Conservation (phyloP, 2,888 invertebrate species). For the Plemyria rubiginata region DNA sequence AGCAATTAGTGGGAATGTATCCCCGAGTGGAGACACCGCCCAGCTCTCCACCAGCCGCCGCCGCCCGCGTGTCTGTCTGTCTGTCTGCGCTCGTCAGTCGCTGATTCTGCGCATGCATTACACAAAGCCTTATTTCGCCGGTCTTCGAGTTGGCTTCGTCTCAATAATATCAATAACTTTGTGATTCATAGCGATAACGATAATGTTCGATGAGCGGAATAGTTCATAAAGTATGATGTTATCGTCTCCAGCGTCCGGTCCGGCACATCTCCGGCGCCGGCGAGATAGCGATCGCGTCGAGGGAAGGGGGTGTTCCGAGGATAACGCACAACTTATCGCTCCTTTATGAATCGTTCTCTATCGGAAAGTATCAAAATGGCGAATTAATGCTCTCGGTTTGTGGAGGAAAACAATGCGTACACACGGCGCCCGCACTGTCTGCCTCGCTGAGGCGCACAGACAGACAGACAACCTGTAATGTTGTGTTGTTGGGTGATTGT, state of each 20-base stretch:
- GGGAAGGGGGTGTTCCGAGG: background rate
- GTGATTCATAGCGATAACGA: background rate
- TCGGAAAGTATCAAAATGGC: background rate
- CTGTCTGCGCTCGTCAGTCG: too few species aligned
- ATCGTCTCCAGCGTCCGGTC: too few species aligned
- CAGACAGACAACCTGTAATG: too few species aligned
- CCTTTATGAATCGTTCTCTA: constrained; percentile 13
- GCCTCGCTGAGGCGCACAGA: too few species aligned
- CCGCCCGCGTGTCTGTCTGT: too few species aligned
- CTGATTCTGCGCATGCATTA: too few species aligned
- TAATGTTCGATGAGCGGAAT: constrained; percentile 2
- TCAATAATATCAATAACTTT: constrained; percentile 6
- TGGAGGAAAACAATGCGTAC: background rate
- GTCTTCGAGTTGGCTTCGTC: too few species aligned
- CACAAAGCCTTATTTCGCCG: too few species aligned
- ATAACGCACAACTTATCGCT: constrained; percentile 16
- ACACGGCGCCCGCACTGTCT: too few species aligned
- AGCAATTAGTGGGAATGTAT: constrained; percentile 14
- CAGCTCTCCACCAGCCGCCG: too few species aligned
- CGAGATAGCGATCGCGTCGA: constrained; percentile 10
- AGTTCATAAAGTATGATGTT: constrained; percentile 13
- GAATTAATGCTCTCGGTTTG: background rate
- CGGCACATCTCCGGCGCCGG: constrained; percentile 4
- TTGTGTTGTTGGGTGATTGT: too few species aligned
- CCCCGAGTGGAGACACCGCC: background rate